Evolutionary conservation across 2,888 invertebrate species (phyloP).

Genomic region (Odontocolon sp.): DNA sequence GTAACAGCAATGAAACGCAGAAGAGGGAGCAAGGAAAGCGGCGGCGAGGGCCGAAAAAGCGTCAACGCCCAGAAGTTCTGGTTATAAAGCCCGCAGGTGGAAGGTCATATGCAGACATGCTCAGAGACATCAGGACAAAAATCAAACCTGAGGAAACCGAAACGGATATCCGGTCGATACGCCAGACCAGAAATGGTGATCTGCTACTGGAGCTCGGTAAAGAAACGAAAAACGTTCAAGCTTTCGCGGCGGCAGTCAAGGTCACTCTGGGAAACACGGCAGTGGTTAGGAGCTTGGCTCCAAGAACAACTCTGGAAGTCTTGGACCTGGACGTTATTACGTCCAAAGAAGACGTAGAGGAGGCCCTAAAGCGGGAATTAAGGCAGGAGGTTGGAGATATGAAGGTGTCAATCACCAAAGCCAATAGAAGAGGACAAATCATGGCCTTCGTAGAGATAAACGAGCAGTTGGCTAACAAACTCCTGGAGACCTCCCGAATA

Average conservation of each 20-base stretch:
- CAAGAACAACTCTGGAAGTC: conserved; percentile 36
- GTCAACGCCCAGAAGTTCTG: conserved; percentile 5
- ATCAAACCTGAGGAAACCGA: conserved; percentile 14
- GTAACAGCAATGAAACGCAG: too few species aligned
- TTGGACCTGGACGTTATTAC: conserved; percentile 44
- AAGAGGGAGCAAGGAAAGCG: not conserved
- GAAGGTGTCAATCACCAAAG: conserved; percentile 33
- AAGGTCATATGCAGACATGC: conserved; percentile 22
- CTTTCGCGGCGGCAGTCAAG: conserved; percentile 4
- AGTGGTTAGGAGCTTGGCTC: not conserved
- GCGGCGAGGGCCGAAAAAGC: not conserved
- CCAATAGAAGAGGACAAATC: not conserved
- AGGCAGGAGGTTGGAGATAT: not conserved
- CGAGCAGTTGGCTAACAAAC: not conserved
- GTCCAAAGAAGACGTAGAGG: conserved; percentile 28
- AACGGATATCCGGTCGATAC: conserved; percentile 19
- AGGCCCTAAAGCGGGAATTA: conserved; percentile 10
- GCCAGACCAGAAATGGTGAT: conserved; percentile 19
- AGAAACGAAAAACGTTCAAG: not conserved
- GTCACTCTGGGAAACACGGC: conserved; percentile 1
- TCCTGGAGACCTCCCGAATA: not conserved
- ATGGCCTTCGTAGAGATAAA: not conserved
- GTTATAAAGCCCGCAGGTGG: conserved; percentile 9
- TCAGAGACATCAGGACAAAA: conserved; percentile 11
- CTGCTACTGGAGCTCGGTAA: conserved; percentile 33